phyloP scores from a whole-genome alignment of 2,797 vertebrate genomes.

The Myripristis murdjan region DNA sequence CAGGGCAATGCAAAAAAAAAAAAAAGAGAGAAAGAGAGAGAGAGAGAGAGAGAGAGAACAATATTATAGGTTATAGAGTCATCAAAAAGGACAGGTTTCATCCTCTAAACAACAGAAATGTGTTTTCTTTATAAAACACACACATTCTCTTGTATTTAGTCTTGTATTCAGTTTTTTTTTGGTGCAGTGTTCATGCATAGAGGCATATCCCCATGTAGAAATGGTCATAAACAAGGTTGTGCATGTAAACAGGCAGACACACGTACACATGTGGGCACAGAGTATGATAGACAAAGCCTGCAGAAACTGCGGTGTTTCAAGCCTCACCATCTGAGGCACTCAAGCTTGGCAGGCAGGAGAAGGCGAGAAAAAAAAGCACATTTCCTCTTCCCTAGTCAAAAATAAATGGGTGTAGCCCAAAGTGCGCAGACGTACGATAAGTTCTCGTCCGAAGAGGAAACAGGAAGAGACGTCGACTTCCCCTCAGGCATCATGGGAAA shows the following conservation, averaged over 20 bases:
- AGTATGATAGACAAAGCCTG: slow-evolving; percentile 4
- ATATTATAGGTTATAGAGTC: too few relatives aligned
- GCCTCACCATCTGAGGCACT: slow-evolving; percentile 28
- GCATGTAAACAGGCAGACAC: neutral
- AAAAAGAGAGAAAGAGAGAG: too few relatives aligned
- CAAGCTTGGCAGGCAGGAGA: slow-evolving; percentile 52
- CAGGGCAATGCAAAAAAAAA: too few relatives aligned
- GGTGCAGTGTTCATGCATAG: neutral
- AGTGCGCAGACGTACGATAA: slow-evolving; percentile 71
- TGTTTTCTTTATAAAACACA: too few relatives aligned
- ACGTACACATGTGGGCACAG: neutral
- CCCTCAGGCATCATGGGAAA: slow-evolving; percentile 85
- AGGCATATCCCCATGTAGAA: slow-evolving; percentile 2
- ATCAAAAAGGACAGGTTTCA: too few relatives aligned
- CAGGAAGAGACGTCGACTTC: slow-evolving; percentile 88
- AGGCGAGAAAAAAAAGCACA: slow-evolving; percentile 19
- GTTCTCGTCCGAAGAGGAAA: slow-evolving; percentile 78
- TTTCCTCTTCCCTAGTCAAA: slow-evolving; percentile 61
- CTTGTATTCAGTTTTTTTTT: too few relatives aligned
- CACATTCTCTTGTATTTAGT: too few relatives aligned
- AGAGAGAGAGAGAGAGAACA: too few relatives aligned
- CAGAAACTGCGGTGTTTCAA: slow-evolving; percentile 37
- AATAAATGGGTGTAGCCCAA: slow-evolving; percentile 83
- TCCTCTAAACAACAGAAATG: too few relatives aligned
- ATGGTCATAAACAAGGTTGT: neutral